Evolutionary conservation across 2,888 invertebrate species (phyloP).

Genomic region (Agriopis aurantiaria): DNA sequence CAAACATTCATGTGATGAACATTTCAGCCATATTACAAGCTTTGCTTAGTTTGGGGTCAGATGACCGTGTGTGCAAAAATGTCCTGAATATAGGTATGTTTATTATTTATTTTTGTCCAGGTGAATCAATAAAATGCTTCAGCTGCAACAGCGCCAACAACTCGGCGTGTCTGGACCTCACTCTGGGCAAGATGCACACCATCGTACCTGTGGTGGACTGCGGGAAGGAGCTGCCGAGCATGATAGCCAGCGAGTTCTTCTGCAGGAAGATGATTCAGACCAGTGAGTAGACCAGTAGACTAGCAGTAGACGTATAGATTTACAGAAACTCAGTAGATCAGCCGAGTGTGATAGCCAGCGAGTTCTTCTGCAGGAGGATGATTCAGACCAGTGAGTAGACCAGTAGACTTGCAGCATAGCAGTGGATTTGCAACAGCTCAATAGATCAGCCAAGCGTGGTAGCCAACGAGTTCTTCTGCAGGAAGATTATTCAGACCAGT

Average conservation of each 20-base stretch:
- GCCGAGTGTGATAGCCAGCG: constrained; percentile 60
- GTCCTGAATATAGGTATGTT: too few species aligned
- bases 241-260: constrained; percentile 79
- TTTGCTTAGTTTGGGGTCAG: too few species aligned
- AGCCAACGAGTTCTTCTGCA: constrained; percentile 86
- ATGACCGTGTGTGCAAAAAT: too few species aligned
- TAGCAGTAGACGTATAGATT: constrained; percentile 1
- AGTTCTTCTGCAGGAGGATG: constrained; percentile 90
- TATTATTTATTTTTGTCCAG: constrained; percentile 63
- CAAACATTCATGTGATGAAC: too few species aligned
- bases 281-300: constrained; percentile 71
- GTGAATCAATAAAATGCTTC: constrained; percentile 87
- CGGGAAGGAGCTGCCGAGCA: constrained; percentile 51
- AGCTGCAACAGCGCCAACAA: constrained; percentile 90
- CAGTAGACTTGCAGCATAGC: background rate
- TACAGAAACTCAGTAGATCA: constrained; percentile 26
- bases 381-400: constrained; percentile 84
- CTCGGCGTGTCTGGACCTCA: constrained; percentile 87
- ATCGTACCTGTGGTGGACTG: constrained; percentile 76
- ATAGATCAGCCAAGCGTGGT: constrained; percentile 52
- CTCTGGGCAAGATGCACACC: constrained; percentile 83
- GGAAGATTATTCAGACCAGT: constrained; percentile 89
- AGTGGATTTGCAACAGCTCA: background rate
- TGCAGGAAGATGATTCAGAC: constrained; percentile 90
- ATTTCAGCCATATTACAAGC: too few species aligned